A percentile compares a stretch with the other conserved stretches of the same genome.
Conservation (phyloP, 2,888 invertebrate genomes). For the Poecilobothrus nobilitatus region DNA sequence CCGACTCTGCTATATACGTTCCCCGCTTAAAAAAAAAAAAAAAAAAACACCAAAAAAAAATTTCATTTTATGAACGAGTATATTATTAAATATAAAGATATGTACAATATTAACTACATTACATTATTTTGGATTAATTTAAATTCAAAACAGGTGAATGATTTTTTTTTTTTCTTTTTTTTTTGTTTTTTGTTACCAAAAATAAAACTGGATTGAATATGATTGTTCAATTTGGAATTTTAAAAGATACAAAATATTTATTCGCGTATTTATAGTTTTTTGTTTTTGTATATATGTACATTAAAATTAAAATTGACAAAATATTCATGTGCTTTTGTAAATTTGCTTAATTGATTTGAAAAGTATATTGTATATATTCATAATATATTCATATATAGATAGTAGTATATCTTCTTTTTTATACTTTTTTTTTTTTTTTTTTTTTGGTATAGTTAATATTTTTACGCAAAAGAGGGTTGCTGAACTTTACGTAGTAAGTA, state of each 20-base stretch:
- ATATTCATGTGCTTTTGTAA: not conserved
- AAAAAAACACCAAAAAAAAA: too few species aligned
- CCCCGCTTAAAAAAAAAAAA: too few species aligned
- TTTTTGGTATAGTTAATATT: not conserved
- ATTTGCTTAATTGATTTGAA: not conserved
- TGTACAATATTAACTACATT: not conserved
- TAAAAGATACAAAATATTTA: not conserved
- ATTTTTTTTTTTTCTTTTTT: not conserved
- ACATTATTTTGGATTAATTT: not conserved
- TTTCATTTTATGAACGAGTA: too few species aligned
- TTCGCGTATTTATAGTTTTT: not conserved
- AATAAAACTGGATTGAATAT: slow-evolving; percentile 1
- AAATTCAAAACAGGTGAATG: not conserved
- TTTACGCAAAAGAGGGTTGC: not conserved
- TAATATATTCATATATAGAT: too few species aligned
- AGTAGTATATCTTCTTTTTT: too few species aligned
- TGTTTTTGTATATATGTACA: too few species aligned
- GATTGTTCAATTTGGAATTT: slow-evolving; percentile 1
- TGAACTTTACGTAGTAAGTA: not conserved
- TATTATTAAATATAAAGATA: not conserved
- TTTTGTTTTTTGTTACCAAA: not conserved
- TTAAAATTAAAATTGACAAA: not conserved
- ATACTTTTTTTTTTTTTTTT: too few species aligned
- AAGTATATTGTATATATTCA: too few species aligned
- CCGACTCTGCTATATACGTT: too few species aligned